These are phyloP conservation scores for Thalassaphorura encarpata DNA, from an alignment of 1,140 invertebrate genomes.

Conservation along the genomic window DNA sequence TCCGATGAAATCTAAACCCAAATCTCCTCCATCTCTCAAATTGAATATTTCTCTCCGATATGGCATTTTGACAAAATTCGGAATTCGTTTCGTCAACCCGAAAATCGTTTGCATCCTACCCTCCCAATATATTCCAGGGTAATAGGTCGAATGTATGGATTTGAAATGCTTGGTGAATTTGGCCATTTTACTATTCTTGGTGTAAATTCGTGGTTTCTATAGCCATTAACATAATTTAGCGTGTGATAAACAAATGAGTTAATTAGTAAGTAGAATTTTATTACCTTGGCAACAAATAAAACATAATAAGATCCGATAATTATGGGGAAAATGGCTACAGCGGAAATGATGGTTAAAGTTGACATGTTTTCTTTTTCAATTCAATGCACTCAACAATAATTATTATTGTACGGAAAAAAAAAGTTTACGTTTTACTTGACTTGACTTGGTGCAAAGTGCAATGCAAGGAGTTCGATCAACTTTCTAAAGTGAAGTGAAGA, in stretches of 20 bases:
- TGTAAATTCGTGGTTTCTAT: constrained; percentile 18
- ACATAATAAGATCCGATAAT: constrained; percentile 9
- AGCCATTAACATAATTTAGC: background rate
- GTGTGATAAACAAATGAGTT: background rate
- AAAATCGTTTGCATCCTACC: constrained; percentile 67
- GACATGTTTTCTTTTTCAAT: background rate
- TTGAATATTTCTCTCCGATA: constrained; percentile 56
- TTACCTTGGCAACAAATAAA: constrained; percentile 11
- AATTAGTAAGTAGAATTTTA: background rate
- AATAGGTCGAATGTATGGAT: constrained; percentile 41
- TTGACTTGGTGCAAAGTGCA: no score
- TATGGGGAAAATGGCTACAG: constrained; percentile 1
- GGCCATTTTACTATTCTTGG: constrained; percentile 1
- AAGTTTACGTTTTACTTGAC: background rate
- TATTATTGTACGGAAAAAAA: background rate
- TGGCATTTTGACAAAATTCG: constrained; percentile 7
- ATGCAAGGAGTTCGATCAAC: no score
- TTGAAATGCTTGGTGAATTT: no score
- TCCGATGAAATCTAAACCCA: constrained; percentile 65
- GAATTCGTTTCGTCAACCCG: constrained; percentile 52
- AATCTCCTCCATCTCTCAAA: constrained; percentile 69
- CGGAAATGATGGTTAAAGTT: background rate
- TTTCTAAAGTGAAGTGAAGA: no score
- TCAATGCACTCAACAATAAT: background rate
- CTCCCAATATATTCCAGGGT: constrained; percentile 65